Conservation (phyloP, 2,888 invertebrate genomes). For the Orthosia cruda region DNA sequence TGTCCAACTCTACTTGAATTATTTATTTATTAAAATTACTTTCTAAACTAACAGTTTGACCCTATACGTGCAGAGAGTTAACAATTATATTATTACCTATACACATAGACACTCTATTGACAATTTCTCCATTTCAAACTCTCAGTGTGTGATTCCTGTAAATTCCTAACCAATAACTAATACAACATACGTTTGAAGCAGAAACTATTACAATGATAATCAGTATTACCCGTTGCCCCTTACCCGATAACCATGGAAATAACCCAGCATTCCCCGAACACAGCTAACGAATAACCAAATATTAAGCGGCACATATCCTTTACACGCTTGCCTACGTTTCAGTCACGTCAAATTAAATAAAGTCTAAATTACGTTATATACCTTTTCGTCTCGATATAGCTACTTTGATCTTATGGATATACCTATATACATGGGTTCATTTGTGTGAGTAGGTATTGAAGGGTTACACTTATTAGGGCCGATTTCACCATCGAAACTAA, state of each 20-base stretch:
- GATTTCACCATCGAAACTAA: no score
- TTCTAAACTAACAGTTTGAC: no score
- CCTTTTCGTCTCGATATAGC: slow-evolving; percentile 18
- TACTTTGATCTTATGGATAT: slow-evolving; percentile 50
- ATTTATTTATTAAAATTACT: no score
- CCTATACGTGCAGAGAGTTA: no score
- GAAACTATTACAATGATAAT: neutral
- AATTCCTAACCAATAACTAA: no score
- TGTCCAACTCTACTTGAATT: no score
- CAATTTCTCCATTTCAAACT: no score
- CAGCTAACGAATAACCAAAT: slow-evolving; percentile 28
- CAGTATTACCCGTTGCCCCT: neutral
- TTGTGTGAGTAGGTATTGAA: neutral
- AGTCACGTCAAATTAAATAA: slow-evolving; percentile 45
- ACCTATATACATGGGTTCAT: neutral
- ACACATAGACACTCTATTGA: no score
- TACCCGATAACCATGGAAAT: neutral
- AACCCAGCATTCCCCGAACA: neutral
- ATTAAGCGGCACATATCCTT: slow-evolving; percentile 24
- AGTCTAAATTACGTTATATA: slow-evolving; percentile 50
- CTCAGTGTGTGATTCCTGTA: no score
- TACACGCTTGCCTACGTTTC: slow-evolving; percentile 11
- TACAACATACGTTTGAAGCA: no score
- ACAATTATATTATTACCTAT: no score
- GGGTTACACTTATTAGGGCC: no score